A percentile compares a stretch with the other conserved stretches of the same genome.
These are phyloP conservation scores for Myotis davidii DNA, from an alignment of 2,113 vertebrate species.

Conservation along the genomic window DNA sequence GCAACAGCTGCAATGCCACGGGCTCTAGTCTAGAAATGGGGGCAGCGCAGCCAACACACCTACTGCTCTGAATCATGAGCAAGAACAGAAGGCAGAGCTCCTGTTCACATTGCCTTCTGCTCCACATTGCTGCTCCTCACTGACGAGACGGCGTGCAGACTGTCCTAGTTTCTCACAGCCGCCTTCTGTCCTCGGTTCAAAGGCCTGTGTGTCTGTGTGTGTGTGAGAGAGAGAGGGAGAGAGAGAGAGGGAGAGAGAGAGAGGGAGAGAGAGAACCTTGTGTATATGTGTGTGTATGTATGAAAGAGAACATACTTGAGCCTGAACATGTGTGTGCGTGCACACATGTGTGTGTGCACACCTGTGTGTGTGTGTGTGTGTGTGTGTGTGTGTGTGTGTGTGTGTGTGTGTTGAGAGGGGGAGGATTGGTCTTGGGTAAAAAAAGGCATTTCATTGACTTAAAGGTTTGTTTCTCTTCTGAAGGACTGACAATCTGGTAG, in stretches of 20 bases:
- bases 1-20: constrained; percentile 69
- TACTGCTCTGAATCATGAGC: constrained; percentile 43
- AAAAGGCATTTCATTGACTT: neutral
- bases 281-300: neutral
- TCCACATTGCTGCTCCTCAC: constrained; percentile 65
- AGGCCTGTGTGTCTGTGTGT: neutral
- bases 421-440: neutral
- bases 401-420: neutral
- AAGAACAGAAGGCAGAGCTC: constrained; percentile 69
- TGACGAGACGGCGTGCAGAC: constrained; percentile 7
- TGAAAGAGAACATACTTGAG: neutral
- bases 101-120: constrained; percentile 49
- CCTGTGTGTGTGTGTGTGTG: neutral
- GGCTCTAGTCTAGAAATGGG: constrained; percentile 57
- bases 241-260: neutral
- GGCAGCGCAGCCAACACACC: constrained; percentile 24
- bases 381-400: neutral
- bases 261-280: neutral
- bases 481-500: neutral
- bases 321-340: neutral
- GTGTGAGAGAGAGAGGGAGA: neutral
- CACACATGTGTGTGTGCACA: neutral
- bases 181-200: constrained; percentile 43
- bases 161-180: constrained; percentile 33
- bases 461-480: neutral